Base-by-base conservation (phyloP, 2,113 vertebrate species). In the Lophius piscatorius region DNA sequence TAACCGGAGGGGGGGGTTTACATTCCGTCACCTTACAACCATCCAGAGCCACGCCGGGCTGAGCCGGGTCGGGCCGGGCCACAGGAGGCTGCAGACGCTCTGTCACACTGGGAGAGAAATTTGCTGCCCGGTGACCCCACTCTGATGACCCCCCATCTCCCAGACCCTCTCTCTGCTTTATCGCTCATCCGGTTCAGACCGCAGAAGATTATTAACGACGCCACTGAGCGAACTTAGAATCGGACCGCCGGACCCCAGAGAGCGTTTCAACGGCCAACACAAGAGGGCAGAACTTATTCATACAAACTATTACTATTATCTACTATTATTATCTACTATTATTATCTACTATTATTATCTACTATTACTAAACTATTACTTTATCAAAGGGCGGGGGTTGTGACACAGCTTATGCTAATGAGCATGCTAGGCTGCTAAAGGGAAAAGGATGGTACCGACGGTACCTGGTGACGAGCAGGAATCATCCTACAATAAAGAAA, bases 21-120 rank as follows among this genome's bases (percentile, higher is more conserved):
- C 76, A 87, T 87, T 85, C 82, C 75, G 68, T 81, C 79, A 82
- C 71, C 79, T 74, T 49, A 22, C 28, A 76, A 55, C 34, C 54
- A 55, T 68, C 13, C 63, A 46, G 18, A 13, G 24, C 64, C 46
- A 18, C 54, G 35, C 69, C 57, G 24, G 0, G 9, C 36, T 17
- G 60, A 45, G 52, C 21, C 45, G 5, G 26, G 34, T 40, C 29
- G 2, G 46, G 17, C 70, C 59, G 35, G 45, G 58, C 38, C 35
- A 60, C 22, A 18, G 41, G 61, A 75, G 51, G 64, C 56, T 47
- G 50, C 64, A 69, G 49, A 47, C 41, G n/a, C 47, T 47, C 44
- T 48, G 56, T 44, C 58, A 54, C 66, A 69, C 26, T 4, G 23
- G 26, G 20, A 38, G 57, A 21, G 8, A 63, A n/a, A 76, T 70